Conservation (phyloP, 2,888 invertebrate genomes). For the Ormyrus labotus region DNA sequence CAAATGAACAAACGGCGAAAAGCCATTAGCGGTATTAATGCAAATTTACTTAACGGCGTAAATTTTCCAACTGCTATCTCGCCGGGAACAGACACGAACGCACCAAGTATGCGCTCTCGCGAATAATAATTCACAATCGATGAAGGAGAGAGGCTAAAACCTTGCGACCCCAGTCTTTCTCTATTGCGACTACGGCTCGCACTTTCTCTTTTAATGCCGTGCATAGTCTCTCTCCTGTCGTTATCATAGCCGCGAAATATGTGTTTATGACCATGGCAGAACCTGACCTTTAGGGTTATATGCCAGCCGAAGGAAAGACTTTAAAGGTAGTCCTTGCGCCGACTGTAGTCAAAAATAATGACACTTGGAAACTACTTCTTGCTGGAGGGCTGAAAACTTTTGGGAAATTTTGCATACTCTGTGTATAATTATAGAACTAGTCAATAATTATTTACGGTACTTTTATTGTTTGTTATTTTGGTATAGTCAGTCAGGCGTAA, state of each 20-base stretch:
- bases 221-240: neutral
- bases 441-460: too few species aligned
- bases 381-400: too few species aligned
- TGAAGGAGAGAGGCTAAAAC: conserved; percentile 7
- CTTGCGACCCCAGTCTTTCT: too few species aligned
- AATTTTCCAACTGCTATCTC: conserved; percentile 15
- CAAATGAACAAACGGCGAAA: neutral
- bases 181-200: too few species aligned
- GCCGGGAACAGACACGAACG: neutral
- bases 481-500: too few species aligned
- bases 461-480: too few species aligned
- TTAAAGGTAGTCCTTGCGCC: conserved; percentile 19
- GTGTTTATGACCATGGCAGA: conserved; percentile 4
- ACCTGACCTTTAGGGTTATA: conserved; percentile 12
- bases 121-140: conserved; percentile 45
- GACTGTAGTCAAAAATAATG: neutral
- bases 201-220: neutral
- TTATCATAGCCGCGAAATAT: conserved; percentile 8
- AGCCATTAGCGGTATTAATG: conserved; percentile 8
- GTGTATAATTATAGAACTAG: too few species aligned
- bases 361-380: too few species aligned
- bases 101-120: neutral
- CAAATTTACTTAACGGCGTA: conserved; percentile 33
- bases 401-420: too few species aligned
- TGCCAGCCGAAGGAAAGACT: neutral